phyloP scores from a whole-genome alignment of 2,888 invertebrate species.

The Carabus problematicus region DNA sequence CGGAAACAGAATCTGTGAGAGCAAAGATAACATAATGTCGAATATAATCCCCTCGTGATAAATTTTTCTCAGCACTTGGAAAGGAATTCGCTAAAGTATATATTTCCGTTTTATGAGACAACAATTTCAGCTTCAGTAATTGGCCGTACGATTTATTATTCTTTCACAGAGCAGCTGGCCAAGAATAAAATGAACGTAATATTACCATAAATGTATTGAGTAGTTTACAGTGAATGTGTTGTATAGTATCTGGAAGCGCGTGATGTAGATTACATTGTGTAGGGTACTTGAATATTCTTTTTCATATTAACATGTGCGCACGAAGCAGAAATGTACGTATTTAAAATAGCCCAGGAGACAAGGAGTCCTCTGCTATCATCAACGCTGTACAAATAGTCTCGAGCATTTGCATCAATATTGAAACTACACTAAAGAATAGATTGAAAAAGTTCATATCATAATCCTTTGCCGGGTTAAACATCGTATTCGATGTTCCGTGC shows the following conservation, averaged over 20 bases:
- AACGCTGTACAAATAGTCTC: slow-evolving; percentile 38
- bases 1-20: too few species aligned
- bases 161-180: slow-evolving; percentile 23
- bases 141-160: slow-evolving; percentile 38
- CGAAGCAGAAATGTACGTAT: background rate
- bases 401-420: slow-evolving; percentile 42
- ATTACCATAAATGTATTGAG: slow-evolving; percentile 32
- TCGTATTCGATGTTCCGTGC: background rate
- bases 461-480: slow-evolving; percentile 30
- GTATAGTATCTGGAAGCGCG: too few species aligned
- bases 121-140: slow-evolving; percentile 39
- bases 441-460: slow-evolving; percentile 44
- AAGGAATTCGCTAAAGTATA: slow-evolving; percentile 8
- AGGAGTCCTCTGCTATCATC: background rate
- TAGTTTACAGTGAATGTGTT: slow-evolving; percentile 8
- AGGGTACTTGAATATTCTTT: slow-evolving; percentile 30
- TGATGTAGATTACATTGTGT: background rate
- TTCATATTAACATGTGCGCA: slow-evolving; percentile 1
- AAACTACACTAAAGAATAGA: slow-evolving; percentile 40
- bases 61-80: too few species aligned
- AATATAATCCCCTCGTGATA: too few species aligned
- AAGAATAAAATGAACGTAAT: slow-evolving; percentile 36
- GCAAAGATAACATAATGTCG: too few species aligned
- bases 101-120: slow-evolving; percentile 33
- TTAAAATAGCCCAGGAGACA: slow-evolving; percentile 26